Evolutionary conservation across 2,113 vertebrate genomes (phyloP), one percentile per base, ranked within the genome.

Genomic region (Archocentrus centrarchus): DNA sequence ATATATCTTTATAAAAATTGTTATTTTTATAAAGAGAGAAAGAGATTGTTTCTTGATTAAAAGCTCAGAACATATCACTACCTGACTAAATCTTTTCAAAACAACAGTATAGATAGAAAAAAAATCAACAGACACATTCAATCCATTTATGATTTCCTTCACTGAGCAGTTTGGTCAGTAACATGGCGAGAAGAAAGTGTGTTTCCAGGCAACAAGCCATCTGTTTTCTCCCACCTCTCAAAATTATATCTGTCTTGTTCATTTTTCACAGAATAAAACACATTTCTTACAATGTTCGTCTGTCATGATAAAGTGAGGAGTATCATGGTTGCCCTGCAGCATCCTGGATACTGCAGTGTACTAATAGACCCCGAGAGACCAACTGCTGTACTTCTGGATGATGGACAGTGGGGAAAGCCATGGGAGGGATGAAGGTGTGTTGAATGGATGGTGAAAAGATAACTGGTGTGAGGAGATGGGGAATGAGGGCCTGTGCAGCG

Each of bases 151-250:
- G 53, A 59, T 55, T 68, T 59, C 75, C 24, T 80, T 66, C 61
- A 9, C 27, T 22, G 44, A 59, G 76, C 59, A 63, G 76, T 79
- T 58, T 79, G 61, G 24, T 84, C 80, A 82, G 80, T 75, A 59
- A 7, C 50, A 30, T 68, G 20, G 22, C 6, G 55, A 75, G 61
- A n/a, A 57, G 47, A 75, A 68, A 37, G 44, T 79, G 60, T 2
- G 85, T 92, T 83, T 86, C 86, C 83, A 90, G 66, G 91, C 86
- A 93, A 93, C 90, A 81, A 5, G 68, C 68, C 57, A 77, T 80
- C 76, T 75, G 37, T 58, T 83, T 85, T 77, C 77, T 76, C 60
- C 35, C 61, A 55, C 50, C 58, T 79, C 60, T 82, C 30, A 75
- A 85, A 86, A 58, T 78, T 76, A 27, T 39, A 75, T 86, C 32